phyloP scores from a whole-genome alignment of 2,888 invertebrate genomes.

The Papilio demoleus region DNA sequence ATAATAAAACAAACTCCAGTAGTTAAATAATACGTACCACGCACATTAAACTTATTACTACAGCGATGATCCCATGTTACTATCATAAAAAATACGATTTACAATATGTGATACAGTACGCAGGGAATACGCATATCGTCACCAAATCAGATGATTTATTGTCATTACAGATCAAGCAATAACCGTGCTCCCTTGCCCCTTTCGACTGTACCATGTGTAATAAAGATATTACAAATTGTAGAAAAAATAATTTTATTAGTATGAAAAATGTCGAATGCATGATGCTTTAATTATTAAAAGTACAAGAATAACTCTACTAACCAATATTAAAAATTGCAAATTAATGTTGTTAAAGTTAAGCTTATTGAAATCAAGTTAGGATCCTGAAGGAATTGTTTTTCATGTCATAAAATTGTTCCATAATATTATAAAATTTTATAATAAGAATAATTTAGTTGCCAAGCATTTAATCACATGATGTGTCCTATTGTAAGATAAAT shows the following conservation, averaged over 20 bases:
- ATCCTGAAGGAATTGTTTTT: too few species aligned
- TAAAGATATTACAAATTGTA: slow-evolving; percentile 31
- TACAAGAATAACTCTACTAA: neutral
- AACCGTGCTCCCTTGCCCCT: slow-evolving; percentile 44
- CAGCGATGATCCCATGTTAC: slow-evolving; percentile 7
- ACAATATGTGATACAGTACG: slow-evolving; percentile 50
- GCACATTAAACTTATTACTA: neutral
- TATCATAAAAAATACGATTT: slow-evolving; percentile 50
- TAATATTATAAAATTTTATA: neutral
- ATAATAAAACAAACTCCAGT: neutral
- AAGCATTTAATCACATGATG: slow-evolving; percentile 35
- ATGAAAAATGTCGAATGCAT: neutral
- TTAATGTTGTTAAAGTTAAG: too few species aligned
- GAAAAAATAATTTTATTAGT: slow-evolving; percentile 13
- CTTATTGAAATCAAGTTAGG: too few species aligned
- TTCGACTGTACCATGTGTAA: slow-evolving; percentile 33
- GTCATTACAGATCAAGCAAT: slow-evolving; percentile 67
- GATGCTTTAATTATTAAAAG: neutral
- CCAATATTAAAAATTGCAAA: too few species aligned
- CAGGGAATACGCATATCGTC: slow-evolving; percentile 67
- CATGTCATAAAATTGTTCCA: neutral
- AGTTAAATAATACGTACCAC: neutral
- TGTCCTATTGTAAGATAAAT: slow-evolving; percentile 45
- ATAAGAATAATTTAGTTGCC: slow-evolving; percentile 9
- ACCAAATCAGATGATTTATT: slow-evolving; percentile 82